These are phyloP conservation scores for Pecten maximus DNA, from an alignment of 2,888 invertebrate species.

Conservation along the genomic window DNA sequence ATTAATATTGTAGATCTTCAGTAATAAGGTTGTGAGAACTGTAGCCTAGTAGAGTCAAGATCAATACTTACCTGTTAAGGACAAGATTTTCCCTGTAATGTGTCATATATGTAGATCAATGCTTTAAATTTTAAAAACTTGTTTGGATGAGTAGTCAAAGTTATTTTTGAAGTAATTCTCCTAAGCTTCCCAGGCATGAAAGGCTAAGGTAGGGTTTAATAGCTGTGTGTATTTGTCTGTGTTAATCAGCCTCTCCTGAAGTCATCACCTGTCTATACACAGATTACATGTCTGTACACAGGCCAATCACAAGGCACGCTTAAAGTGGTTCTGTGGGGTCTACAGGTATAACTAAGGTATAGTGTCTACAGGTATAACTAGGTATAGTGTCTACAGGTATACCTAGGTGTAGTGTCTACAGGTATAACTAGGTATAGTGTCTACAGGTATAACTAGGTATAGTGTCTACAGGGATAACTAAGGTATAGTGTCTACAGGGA, in stretches of 20 bases:
- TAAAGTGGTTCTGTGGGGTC: no score
- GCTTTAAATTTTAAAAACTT: background rate
- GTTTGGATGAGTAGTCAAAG: background rate
- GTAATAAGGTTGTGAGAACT: background rate
- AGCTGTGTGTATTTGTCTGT: background rate
- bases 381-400: background rate
- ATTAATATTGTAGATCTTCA: background rate
- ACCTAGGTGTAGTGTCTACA: background rate
- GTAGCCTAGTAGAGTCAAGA: background rate
- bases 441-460: background rate
- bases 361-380: background rate
- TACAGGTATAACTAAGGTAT: background rate
- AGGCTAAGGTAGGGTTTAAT: background rate
- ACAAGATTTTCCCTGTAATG: background rate
- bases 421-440: background rate
- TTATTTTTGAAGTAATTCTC: background rate
- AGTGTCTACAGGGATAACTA: background rate
- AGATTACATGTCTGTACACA: constrained; percentile 15
- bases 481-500: background rate
- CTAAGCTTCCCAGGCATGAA: background rate
- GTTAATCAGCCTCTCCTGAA: background rate
- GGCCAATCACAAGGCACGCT: background rate
- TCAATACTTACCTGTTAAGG: background rate
- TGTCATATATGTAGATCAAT: constrained; percentile 21
- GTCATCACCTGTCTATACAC: background rate